Evolutionary conservation across 2,113 vertebrate species (phyloP).

Genomic region (Athene noctua): DNA sequence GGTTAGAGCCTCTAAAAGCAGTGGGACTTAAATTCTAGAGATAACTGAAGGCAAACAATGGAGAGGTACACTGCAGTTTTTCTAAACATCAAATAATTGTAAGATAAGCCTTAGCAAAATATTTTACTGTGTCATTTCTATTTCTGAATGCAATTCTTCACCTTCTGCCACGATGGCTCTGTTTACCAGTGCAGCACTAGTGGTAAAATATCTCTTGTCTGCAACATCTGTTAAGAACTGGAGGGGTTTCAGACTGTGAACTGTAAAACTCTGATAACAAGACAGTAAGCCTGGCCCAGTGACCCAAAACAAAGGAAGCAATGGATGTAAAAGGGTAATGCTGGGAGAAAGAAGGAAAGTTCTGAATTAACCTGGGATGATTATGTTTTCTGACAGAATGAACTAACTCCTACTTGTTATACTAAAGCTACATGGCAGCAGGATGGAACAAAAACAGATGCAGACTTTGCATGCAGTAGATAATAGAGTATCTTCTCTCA

Average conservation of each 20-base stretch:
- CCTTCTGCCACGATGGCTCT: conserved; percentile 64
- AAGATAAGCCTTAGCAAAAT: conserved; percentile 67
- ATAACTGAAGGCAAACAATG: conserved; percentile 67
- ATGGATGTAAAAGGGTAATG: conserved; percentile 36
- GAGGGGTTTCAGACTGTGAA: conserved; percentile 54
- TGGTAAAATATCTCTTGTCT: conserved; percentile 64
- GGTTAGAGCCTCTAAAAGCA: background rate
- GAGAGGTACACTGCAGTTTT: conserved; percentile 52
- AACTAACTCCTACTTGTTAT: conserved; percentile 63
- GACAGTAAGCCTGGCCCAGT: conserved; percentile 56
- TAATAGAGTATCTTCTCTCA: background rate
- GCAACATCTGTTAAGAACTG: conserved; percentile 66
- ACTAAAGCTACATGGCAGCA: conserved; percentile 57
- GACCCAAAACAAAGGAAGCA: conserved; percentile 65
- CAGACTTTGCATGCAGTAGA: background rate
- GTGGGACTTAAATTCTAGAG: conserved; percentile 35
- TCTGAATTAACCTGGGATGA: conserved; percentile 68
- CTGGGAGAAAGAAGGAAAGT: conserved; percentile 53
- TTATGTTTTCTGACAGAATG: conserved; percentile 80
- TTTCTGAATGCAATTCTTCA: conserved; percentile 68
- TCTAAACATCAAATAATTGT: conserved; percentile 74
- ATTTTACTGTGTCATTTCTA: conserved; percentile 50
- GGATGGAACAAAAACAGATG: conserved; percentile 62
- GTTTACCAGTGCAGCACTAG: conserved; percentile 59
- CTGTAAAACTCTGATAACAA: conserved; percentile 49